Evolutionary conservation across 2,113 vertebrate species (phyloP), one percentile per base, ranked within the genome.

Genomic region (Pandion haliaetus): DNA sequence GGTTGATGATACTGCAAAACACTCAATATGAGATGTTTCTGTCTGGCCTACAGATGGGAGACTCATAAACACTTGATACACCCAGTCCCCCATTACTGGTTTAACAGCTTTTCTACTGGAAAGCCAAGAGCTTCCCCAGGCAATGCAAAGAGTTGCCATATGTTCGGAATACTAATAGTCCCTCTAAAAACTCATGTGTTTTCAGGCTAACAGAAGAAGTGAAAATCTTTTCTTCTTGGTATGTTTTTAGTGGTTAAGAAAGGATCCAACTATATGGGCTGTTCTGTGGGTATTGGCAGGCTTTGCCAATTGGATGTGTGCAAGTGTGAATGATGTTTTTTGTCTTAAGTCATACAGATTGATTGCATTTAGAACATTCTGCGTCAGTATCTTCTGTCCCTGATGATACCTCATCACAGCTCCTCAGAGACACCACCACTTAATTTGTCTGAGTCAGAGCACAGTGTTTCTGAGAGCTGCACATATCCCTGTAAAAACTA

Each of bases 31-130:
- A 85, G 77, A 95, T 87, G 83, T 95, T 95, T 86, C 82, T 90
- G 67, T 95, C 90, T 94, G 95, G 84, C 59, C 89, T 94, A 91
- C 89, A 95, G 84, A 94, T 92, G 91, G 76, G 77, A 95, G 85
- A 77, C 67, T 96, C 94, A 93, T 94, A 97, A 97, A 97, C 90
- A 93, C 90, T 82, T 83, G 86, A 95, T 96, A 93, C 70, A 90
- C 59, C 85, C 94, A 90, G 73, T 96, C 85, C 76, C 84, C 81
- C 74, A 91, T 94, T 97, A 91, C 91, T 93, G 92, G 82, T 94
- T 93, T 91, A 95, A 80, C 78, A 95, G 89, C 59, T 95, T 95
- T 94, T 94, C 92, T 86, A 89, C 76, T 91, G 81, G 95, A 96
- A 97, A 95, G 91, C 94, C 91, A 96, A 94, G 81, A 94, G 82